Evolutionary conservation across 1,140 invertebrate genomes (phyloP), one percentile per base, ranked within the genome.

Genomic region (Archivesica marissinica): DNA sequence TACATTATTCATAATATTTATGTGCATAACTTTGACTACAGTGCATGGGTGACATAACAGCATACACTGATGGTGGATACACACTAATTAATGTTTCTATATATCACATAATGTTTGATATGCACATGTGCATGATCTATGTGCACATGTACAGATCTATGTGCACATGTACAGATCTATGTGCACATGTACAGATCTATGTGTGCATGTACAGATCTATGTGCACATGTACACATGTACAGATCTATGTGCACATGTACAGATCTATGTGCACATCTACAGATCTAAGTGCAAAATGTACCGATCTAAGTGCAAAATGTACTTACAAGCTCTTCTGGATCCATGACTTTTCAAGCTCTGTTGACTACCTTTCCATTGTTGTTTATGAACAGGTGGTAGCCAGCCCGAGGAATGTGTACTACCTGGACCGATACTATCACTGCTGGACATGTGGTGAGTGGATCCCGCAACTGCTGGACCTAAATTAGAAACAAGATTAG

Each of bases 361-460:
- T 15, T 86, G 83, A 68, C 88, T 89, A 3, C 89, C 88, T 61
- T 88, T 89, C 89, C 89, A 90, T 20, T 88, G 86, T 59, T 72
- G 80, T 74, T 83, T 83, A 50, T 83, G 80, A 54, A 41, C 74
- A 59, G 28, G 70, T n/a, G 54, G 80, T 80, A 47, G 39, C 75
- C 41, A 68, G 41, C 20, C 70, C 39, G 47, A 84, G 13, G 84
- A 87, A n/a, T 83, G 74, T 15, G 47, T 52, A 33, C 86, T 86
- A n/a, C 39, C 76, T 41, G 70, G 76, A 50, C 77, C 85, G 1
- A 85, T 30, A 85, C 87, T 89, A 17, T 90, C 89, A 77, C 79
- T 88, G 54, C 87, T 87, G 28, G 87, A 87, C n/a, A 86, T 59
- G 28, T 86, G 33, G 17, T 56, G 52, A n/a, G n/a, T n/a, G 3